These are phyloP conservation scores for Drosophila serrata DNA, from an alignment of 1,140 invertebrate genomes.

Conservation along the genomic window DNA sequence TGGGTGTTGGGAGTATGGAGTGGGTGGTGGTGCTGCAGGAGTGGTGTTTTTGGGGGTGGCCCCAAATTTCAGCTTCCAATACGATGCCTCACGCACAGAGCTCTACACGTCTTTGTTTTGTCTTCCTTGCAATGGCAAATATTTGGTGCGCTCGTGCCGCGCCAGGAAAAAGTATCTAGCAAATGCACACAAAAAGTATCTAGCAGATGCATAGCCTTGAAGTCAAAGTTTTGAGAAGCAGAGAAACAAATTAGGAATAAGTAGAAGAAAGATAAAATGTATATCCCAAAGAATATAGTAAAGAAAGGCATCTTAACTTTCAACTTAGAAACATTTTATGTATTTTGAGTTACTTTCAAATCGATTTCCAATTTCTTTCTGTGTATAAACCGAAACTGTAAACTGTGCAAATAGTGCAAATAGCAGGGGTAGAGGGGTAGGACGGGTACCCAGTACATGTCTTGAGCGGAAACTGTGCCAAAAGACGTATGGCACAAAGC, in stretches of 20 bases:
- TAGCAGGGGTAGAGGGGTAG: constrained; percentile 2
- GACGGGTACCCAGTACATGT: constrained; percentile 19
- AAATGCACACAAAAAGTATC: constrained; percentile 63
- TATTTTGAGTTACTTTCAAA: too few relatives aligned
- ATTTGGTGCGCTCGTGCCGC: constrained; percentile 50
- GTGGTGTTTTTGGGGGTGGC: constrained; percentile 35
- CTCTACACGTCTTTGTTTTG: constrained; percentile 47
- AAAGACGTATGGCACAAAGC: constrained; percentile 83
- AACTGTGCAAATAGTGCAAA: constrained; percentile 75
- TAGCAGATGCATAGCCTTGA: constrained; percentile 44
- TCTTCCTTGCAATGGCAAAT: constrained; percentile 63
- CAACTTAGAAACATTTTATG: too few relatives aligned
- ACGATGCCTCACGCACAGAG: constrained; percentile 44
- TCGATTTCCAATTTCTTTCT: background rate
- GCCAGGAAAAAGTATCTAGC: constrained; percentile 42
- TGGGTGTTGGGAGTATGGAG: background rate
- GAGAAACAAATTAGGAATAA: background rate
- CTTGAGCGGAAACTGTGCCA: constrained; percentile 73
- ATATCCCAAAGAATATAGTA: background rate
- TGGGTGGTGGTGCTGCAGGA: background rate
- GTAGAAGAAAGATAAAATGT: background rate
- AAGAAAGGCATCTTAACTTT: background rate
- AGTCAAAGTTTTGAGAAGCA: background rate
- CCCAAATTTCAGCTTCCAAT: constrained; percentile 57
- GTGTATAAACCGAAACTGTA: constrained; percentile 57